Conservation (phyloP, 2,113 vertebrate species). For the Gasterosteus aculeatus region DNA sequence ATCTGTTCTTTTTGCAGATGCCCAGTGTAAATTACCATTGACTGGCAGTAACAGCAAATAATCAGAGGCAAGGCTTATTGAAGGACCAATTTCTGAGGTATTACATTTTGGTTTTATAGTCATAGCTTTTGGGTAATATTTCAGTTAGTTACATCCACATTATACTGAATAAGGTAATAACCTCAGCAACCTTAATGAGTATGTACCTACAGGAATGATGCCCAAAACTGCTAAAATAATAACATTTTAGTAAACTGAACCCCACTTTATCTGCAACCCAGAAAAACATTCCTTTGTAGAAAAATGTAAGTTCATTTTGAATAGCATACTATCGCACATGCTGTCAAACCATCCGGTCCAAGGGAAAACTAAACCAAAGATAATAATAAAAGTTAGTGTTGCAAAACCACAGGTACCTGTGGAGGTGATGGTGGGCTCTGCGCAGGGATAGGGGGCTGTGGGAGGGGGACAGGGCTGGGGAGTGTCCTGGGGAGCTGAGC, state of each 20-base stretch:
- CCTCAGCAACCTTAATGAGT: not conserved
- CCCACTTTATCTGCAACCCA: not conserved
- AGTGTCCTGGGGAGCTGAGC: slow-evolving; percentile 90
- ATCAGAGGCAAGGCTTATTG: not conserved
- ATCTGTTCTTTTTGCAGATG: no score
- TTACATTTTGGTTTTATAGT: not conserved
- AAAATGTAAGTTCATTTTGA: not conserved
- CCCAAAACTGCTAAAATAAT: not conserved
- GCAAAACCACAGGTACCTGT: slow-evolving; percentile 59
- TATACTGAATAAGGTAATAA: not conserved
- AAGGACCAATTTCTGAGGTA: not conserved
- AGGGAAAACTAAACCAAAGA: not conserved
- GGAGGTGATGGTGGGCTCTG: slow-evolving; percentile 74
- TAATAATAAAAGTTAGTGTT: not conserved
- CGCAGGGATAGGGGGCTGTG: slow-evolving; percentile 86
- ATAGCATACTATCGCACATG: not conserved
- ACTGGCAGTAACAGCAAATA: not conserved
- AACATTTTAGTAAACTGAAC: not conserved
- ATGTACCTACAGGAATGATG: not conserved
- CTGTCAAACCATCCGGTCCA: not conserved
- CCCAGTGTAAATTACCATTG: no score
- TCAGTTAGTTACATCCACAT: not conserved
- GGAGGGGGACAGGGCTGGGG: slow-evolving; percentile 86
- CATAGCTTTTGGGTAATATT: not conserved
- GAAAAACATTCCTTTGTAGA: not conserved